Percentiles rank a stretch among this genome's conserved stretches.
These are phyloP conservation scores for Troides aeacus DNA, from an alignment of 2,888 invertebrate species.

Conservation along the genomic window DNA sequence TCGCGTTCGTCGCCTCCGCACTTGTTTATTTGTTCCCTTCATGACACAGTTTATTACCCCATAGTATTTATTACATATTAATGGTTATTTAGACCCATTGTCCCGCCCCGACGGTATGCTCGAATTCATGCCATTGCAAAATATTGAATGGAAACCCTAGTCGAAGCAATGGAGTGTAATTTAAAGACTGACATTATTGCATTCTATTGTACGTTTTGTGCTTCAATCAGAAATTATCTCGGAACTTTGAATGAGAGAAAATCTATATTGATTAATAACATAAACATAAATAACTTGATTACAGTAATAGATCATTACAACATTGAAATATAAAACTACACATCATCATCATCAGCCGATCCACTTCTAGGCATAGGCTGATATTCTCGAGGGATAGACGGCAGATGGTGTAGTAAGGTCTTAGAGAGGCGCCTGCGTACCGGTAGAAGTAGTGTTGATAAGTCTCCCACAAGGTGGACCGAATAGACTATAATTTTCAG, in stretches of 20 bases:
- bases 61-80: constrained; percentile 80
- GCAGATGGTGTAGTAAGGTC: too few species aligned
- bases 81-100: constrained; percentile 80
- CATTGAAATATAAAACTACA: too few species aligned
- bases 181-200: constrained; percentile 56
- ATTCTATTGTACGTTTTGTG: constrained; percentile 47
- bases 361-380: too few species aligned
- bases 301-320: background rate
- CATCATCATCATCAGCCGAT: too few species aligned
- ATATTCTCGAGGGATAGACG: too few species aligned
- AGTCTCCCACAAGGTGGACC: too few species aligned
- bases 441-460: too few species aligned
- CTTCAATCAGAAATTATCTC: constrained; percentile 56
- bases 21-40: constrained; percentile 78
- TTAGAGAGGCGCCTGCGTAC: too few species aligned
- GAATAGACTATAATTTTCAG: too few species aligned
- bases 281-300: background rate
- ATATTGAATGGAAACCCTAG: constrained; percentile 63
- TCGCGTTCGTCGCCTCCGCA: constrained; percentile 63
- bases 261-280: background rate
- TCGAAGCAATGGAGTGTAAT: constrained; percentile 52
- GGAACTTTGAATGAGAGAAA: constrained; percentile 25
- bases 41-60: constrained; percentile 72
- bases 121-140: constrained; percentile 74
- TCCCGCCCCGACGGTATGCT: constrained; percentile 75